A percentile compares a stretch with the other conserved stretches of the same genome.
Conservation (phyloP, 2,113 vertebrate genomes). For the Condylura cristata region DNA sequence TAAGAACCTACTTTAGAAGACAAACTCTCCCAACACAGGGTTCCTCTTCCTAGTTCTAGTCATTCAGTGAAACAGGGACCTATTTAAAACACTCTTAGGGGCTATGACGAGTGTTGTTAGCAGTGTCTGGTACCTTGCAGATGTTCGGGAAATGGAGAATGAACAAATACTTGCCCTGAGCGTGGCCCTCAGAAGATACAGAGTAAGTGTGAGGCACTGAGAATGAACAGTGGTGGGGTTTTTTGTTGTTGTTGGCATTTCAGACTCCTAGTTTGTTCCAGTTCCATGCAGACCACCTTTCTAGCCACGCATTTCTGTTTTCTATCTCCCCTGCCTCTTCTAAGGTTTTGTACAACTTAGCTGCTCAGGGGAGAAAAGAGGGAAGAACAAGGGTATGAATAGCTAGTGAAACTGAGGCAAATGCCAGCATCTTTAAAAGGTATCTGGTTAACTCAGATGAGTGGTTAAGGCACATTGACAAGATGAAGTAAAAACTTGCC, state of each 20-base stretch:
- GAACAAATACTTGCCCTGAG: neutral
- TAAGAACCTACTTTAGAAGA: conserved; percentile 18
- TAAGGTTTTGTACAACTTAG: neutral
- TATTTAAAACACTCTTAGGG: neutral
- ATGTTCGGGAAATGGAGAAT: neutral
- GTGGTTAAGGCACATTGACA: neutral
- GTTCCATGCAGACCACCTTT: neutral
- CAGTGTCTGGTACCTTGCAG: neutral
- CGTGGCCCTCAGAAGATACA: neutral
- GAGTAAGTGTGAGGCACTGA: neutral
- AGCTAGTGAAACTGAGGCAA: neutral
- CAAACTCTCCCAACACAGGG: neutral
- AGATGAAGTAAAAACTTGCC: conserved; percentile 2
- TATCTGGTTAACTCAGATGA: neutral
- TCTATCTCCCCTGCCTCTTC: neutral
- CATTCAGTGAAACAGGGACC: neutral
- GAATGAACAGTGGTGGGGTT: neutral
- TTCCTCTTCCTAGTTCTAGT: conserved; percentile 26
- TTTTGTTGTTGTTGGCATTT: neutral
- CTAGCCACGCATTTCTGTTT: neutral
- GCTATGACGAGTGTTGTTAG: neutral
- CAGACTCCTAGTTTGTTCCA: neutral
- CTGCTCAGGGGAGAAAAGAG: neutral
- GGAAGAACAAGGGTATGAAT: neutral
- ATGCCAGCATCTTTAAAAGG: neutral